phyloP scores from a whole-genome alignment of 2,113 vertebrate species.

The Alligator sinensis region DNA sequence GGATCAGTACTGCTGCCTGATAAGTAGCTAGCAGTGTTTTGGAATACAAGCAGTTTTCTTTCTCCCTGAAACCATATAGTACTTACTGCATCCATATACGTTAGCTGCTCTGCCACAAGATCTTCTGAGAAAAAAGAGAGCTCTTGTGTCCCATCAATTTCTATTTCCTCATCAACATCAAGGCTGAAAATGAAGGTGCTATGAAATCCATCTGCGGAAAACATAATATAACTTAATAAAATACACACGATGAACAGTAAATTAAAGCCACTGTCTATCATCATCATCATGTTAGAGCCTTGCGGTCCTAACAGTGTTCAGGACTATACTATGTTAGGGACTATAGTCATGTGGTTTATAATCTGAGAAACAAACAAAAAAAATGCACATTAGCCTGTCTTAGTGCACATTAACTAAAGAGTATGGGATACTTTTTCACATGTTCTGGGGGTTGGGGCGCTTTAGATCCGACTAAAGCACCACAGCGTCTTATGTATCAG shows the following conservation, averaged over 20 bases:
- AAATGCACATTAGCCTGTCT: too few relatives aligned
- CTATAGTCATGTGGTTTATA: not conserved
- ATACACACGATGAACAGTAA: not conserved
- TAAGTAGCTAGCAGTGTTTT: not conserved
- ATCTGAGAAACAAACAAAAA: not conserved
- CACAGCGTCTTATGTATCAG: too few relatives aligned
- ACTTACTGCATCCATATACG: conserved; percentile 95
- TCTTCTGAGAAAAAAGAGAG: conserved; percentile 89
- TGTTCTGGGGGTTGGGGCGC: too few relatives aligned
- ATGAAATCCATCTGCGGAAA: conserved; percentile 81
- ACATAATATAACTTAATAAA: not conserved
- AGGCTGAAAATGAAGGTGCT: conserved; percentile 77
- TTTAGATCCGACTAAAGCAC: not conserved
- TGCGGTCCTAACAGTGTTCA: not conserved
- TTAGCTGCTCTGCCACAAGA: conserved; percentile 93
- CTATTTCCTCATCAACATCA: conserved; percentile 86
- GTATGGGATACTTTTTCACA: too few relatives aligned
- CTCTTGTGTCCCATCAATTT: conserved; percentile 82
- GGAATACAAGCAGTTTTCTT: not conserved
- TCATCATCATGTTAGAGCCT: not conserved
- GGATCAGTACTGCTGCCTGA: not conserved
- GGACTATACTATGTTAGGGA: not conserved
- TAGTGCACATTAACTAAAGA: too few relatives aligned
- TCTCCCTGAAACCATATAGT: not conserved
- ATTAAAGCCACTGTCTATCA: conserved; percentile 17